Base-by-base conservation (phyloP, 2,888 invertebrate species). In the Polymixis flavicincta region DNA sequence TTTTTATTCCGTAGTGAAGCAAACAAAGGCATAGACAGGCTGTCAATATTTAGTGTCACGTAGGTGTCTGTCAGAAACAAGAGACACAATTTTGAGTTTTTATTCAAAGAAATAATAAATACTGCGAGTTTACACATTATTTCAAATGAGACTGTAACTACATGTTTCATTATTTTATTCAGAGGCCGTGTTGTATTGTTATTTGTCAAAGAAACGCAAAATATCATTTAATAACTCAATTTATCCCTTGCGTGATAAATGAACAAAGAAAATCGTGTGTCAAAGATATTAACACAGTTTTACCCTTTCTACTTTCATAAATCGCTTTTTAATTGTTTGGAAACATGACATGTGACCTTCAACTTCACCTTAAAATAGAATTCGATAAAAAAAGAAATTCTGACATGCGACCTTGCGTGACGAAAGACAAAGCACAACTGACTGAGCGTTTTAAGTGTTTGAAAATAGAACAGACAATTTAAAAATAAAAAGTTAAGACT, bases 401-500 rank as follows among this genome's bases (percentile, higher is more conserved):
- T 52, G 52, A 68, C 80, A 83, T 50, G 84, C 83, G 84, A 84
- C 81, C 71, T 84, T 74, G 83, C 83, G 50, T 84, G 84, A n/a
- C 2, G 57, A 76, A 76, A 71, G 59, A 14, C n/a, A 54, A 76
- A 76, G 61, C 68, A 50, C 28, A 50, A 71, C 70, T 72, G 54
- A 71, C 70, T 72, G 55, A 71, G 37, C 70, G 45, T 79, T 83
- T 52, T 60, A 13, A 45, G 37, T 54, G 64, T 82, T 76, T 48
- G 57, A 83, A 82, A 76, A 83, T 70, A 73, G 72, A 83, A 80
- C 54, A 19, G 17, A 74, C 25, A 57, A 42, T 78, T 72, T 64
- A 78, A 67, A 66, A 55, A 73, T 37, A 63, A 75, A 66, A 78
- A 14, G 2, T 28, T 48, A 67, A 60, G 71, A 52, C 60, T 73